phyloP scores from a whole-genome alignment of 2,113 vertebrate genomes.

The Eulacestoma nigropectus region DNA sequence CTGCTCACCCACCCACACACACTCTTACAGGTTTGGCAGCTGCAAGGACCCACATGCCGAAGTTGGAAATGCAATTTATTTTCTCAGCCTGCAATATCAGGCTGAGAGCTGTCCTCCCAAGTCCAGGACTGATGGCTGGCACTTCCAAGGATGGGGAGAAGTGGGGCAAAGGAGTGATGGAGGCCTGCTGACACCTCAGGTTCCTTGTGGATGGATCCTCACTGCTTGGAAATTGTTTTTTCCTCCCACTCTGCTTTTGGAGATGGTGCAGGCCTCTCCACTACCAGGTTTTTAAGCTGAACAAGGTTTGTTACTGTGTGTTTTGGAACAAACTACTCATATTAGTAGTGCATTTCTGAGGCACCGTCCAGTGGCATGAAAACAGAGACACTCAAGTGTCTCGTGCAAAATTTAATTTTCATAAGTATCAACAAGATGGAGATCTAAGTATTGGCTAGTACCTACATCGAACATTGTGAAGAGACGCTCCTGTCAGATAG shows the following conservation, averaged over 20 bases:
- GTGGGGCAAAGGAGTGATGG: background rate
- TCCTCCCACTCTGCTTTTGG: background rate
- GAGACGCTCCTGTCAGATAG: background rate
- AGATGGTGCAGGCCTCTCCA: fast-evolving
- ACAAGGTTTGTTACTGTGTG: background rate
- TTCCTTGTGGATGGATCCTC: background rate
- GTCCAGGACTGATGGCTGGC: background rate
- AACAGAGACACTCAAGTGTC: background rate
- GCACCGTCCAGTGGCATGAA: background rate
- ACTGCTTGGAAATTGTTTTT: background rate
- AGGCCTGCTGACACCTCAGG: background rate
- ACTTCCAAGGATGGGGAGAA: background rate
- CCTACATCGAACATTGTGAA: background rate
- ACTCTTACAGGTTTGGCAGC: background rate
- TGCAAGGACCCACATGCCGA: background rate
- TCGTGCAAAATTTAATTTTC: background rate
- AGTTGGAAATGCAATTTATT: background rate
- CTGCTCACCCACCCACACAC: background rate
- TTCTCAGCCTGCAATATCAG: background rate
- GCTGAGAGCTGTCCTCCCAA: background rate
- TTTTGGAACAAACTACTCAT: background rate
- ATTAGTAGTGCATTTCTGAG: background rate
- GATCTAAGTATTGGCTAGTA: background rate
- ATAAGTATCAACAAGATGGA: background rate
- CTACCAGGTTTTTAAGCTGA: background rate